Base-by-base conservation (phyloP, 1,140 invertebrate genomes). In the Nasonia giraulti region DNA sequence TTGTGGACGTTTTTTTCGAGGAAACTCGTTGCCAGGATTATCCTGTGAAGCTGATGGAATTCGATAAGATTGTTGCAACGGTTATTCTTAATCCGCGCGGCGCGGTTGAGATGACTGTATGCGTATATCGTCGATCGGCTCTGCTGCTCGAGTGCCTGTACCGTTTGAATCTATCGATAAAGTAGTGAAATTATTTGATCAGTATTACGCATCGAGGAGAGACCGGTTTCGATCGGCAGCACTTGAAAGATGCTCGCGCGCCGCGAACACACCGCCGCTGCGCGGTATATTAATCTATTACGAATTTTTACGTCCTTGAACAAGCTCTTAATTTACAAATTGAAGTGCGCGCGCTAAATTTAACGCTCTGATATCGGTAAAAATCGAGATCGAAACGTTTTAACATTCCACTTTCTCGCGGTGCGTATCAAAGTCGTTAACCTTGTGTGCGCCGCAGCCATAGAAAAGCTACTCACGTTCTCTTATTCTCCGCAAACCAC, bases 171-270 rank as follows among this genome's bases (percentile, higher is more conserved):
- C 68, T 33, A 71, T 71, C 23, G 68, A 14, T 37, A 75, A 82
- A 66, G 55, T 44, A 66, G 62, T 82, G 37, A 62, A 82, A 66
- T 62, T 82, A 82, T 82, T 44, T n/a, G 33, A 76, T 76, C 20
- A n/a, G 50, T 44, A 44, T 62, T 68, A 3, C 55, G 55, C 55
- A 40, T 14, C 80, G 84, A 27, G 27, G 7, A 50, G 47, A 62
- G 80, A 85, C 82, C 83, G 78, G 80, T 75, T 85, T 31, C 37
- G 27, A 83, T 79, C 47, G 20, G 40, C 31, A 71, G 68, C 50
- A 84, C 71, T 83, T 68, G 71, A 69, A 83, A 85, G 55, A 20
- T 14, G 68, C 47, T 71, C n/a, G 33, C 11, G 27, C 27, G 27
- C 27, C 27, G 27, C 47, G 1, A 44, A 44, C 8, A 66, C 62